phyloP scores from a whole-genome alignment of 92 coral and sea anemone genomes.

The Umimayanthus chanpuru region DNA sequence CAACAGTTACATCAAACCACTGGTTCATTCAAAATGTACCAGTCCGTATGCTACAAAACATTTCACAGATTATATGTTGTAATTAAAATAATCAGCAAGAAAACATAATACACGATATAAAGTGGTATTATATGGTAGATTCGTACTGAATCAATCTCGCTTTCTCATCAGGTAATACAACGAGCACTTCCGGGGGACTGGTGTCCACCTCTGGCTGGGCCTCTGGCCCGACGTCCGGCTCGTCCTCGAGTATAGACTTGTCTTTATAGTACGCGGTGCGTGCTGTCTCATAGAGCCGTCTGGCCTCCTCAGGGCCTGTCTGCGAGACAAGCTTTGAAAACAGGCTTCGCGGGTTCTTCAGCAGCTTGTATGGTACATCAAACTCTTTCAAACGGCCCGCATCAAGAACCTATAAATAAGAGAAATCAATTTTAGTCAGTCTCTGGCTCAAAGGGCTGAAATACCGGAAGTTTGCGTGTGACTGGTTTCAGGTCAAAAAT shows the following conservation, averaged over 20 bases:
- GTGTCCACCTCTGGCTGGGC: not conserved
- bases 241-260: constrained; percentile 62
- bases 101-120: too few species aligned
- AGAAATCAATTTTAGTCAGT: too few species aligned
- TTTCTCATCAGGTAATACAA: constrained; percentile 37
- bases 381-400: constrained; percentile 81
- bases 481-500: too few species aligned
- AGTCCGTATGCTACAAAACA: not conserved
- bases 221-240: constrained; percentile 36
- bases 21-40: not conserved
- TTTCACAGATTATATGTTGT: not conserved
- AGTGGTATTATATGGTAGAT: not conserved
- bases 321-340: constrained; percentile 75
- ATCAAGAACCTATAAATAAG: constrained; percentile 68
- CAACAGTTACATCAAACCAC: too few species aligned
- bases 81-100: too few species aligned
- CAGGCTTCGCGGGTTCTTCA: constrained; percentile 63
- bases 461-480: too few species aligned
- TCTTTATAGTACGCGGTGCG: constrained; percentile 64
- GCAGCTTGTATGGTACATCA: constrained; percentile 71
- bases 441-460: too few species aligned
- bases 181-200: constrained; percentile 16
- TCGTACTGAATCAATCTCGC: constrained; percentile 43
- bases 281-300: constrained; percentile 61
- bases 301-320: constrained; percentile 74